Conservation (phyloP, 2,888 invertebrate species). For the Griposia aprilina region DNA sequence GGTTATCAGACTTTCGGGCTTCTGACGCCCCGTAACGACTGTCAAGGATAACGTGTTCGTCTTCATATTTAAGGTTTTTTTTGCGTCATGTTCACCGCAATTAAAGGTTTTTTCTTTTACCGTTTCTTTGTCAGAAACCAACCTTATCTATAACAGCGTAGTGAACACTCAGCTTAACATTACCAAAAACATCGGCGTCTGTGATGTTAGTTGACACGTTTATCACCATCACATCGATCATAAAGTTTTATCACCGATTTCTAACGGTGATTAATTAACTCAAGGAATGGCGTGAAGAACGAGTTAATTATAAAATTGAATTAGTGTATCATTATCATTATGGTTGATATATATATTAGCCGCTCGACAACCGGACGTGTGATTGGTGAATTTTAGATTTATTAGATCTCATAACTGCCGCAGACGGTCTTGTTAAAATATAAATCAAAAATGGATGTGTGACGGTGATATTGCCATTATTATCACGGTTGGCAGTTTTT, state of each 20-base stretch:
- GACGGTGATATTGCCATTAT: conserved; percentile 20
- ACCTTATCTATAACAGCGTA: not conserved
- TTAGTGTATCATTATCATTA: conserved; percentile 42
- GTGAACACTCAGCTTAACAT: conserved; percentile 11
- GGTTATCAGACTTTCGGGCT: no score
- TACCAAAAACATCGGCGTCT: conserved; percentile 31
- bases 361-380: conserved; percentile 22
- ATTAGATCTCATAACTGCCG: conserved; percentile 22
- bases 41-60: no score
- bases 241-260: conserved; percentile 57
- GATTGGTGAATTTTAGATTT: conserved; percentile 33
- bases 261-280: conserved; percentile 54
- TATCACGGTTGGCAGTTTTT: not conserved
- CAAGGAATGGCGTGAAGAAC: conserved; percentile 16
- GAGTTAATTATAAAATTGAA: conserved; percentile 50
- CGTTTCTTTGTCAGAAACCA: not conserved
- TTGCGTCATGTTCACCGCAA: not conserved
- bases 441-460: conserved; percentile 13
- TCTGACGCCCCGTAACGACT: no score
- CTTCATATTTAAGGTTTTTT: no score
- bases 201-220: conserved; percentile 37
- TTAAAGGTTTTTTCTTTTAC: not conserved
- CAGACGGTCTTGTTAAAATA: not conserved
- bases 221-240: conserved; percentile 50
- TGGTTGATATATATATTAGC: conserved; percentile 41